Evolutionary conservation across 2,888 invertebrate genomes (phyloP), one percentile per base, ranked within the genome.

Genomic region (Mesopsocus fuscifrons): DNA sequence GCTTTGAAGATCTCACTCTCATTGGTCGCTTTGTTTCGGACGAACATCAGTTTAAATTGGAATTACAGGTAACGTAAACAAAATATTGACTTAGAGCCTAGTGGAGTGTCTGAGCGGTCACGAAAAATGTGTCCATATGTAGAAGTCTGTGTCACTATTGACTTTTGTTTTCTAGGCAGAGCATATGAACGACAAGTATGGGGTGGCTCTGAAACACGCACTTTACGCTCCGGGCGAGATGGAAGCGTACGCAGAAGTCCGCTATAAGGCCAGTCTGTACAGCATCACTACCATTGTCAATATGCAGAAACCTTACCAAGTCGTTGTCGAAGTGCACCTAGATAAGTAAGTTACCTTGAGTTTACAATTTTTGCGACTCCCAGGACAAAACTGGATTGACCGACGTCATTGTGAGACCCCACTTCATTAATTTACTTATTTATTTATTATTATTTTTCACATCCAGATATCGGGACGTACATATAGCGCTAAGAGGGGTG

Each of bases 381-480:
- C 5, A 16, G 15, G 6, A 6, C n/a, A n/a, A n/a, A n/a, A n/a
- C n/a, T n/a, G n/a, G n/a, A n/a, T n/a, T n/a, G n/a, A n/a, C n/a
- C n/a, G n/a, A n/a, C n/a, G n/a, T n/a, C n/a, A n/a, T n/a, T n/a
- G n/a, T n/a, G n/a, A n/a, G n/a, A n/a, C n/a, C n/a, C n/a, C n/a
- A n/a, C n/a, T n/a, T n/a, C n/a, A n/a, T n/a, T n/a, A n/a, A n/a
- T n/a, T n/a, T n/a, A n/a, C n/a, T n/a, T n/a, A n/a, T n/a, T n/a
- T n/a, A n/a, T n/a, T n/a, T n/a, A n/a, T n/a, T n/a, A n/a, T n/a
- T n/a, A n/a, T n/a, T n/a, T n/a, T n/a, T n/a, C n/a, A n/a, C n/a
- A n/a, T n/a, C 20, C 55, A 80, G 80, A 54, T 62, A 77, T 48
- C 70, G 84, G 23, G 84, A 85, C 57, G 67, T 85, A 23, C 76